Base-by-base conservation (phyloP, 2,113 vertebrate species). In the Sphyrna mokarran region DNA sequence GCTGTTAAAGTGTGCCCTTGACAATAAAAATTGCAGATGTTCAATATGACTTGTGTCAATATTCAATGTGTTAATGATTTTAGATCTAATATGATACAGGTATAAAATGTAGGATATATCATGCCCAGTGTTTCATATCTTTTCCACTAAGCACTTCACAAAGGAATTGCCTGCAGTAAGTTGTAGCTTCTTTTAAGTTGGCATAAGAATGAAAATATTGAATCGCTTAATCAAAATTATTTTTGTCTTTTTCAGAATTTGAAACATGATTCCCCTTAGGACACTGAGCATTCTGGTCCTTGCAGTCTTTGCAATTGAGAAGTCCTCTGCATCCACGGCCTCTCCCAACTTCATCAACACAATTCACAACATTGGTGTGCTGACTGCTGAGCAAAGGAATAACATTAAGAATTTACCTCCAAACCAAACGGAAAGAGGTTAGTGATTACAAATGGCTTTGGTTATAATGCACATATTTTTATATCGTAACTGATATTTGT, bases 21-120 rank as follows among this genome's bases (percentile, higher is more conserved):
- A 33, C 26, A 29, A 29, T 29, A 95, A 72, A 95, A 72, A n/a
- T 29, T 95, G 5, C 69, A 72, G 94, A 76, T 70, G 68, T 23
- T 70, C 66, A 95, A 72, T 70, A 95, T 54, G 33, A 48, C 40
- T 14, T 72, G 40, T 70, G 94, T 95, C 43, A 95, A 95, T 95
- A 95, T 72, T 72, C 23, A 95, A 6, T 7, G 14, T 7, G 94
- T 95, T 95, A 95, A 95, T 95, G 94, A 95, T 72, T 72, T 72
- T 72, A 54, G 68, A 72, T 72, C 40, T 37, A 76, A 54, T 4
- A 10, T 76, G 68, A 70, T 5, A 0, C 37, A 72, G 43, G 94
- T 95, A 95, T 95, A 95, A 95, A 95, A 72, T 95, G 69, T 29
- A 95, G 43, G 22, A 33, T 61, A 40, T 11, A 1, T 48, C 70